Percentiles rank a stretch among this genome's conserved stretches.
phyloP scores from a whole-genome alignment of 1,140 invertebrate species.

The Hylyphantes graminicola region DNA sequence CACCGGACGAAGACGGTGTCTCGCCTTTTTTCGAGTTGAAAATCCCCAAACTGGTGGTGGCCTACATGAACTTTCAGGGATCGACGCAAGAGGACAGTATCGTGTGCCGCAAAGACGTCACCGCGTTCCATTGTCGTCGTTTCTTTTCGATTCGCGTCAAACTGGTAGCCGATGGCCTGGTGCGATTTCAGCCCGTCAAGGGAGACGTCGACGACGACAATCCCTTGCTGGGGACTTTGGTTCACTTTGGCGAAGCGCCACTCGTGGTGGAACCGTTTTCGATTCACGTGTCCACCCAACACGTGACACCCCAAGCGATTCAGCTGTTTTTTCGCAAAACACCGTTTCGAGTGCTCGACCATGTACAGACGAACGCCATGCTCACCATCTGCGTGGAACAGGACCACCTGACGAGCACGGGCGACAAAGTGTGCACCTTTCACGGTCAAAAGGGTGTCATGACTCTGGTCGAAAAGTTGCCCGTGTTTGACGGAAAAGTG shows the following conservation, averaged over 20 bases:
- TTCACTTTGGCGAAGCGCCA: too few relatives aligned
- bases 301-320: too few relatives aligned
- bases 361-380: background rate
- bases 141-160: constrained; percentile 28
- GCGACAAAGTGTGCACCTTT: background rate
- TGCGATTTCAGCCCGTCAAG: background rate
- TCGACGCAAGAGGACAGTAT: background rate
- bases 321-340: background rate
- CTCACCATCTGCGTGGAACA: background rate
- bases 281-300: background rate
- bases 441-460: constrained; percentile 8
- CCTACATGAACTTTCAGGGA: too few relatives aligned
- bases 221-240: background rate
- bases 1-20: background rate
- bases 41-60: background rate
- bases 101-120: background rate
- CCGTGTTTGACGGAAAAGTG: background rate
- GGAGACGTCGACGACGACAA: background rate
- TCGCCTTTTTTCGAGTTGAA: background rate
- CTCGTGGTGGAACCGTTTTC: background rate
- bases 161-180: background rate
- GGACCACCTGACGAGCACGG: background rate
- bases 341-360: background rate
- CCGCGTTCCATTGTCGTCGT: constrained; percentile 1
- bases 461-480: background rate